phyloP scores from a whole-genome alignment of 2,113 vertebrate species.

The Herpailurus yagouaroundi region DNA sequence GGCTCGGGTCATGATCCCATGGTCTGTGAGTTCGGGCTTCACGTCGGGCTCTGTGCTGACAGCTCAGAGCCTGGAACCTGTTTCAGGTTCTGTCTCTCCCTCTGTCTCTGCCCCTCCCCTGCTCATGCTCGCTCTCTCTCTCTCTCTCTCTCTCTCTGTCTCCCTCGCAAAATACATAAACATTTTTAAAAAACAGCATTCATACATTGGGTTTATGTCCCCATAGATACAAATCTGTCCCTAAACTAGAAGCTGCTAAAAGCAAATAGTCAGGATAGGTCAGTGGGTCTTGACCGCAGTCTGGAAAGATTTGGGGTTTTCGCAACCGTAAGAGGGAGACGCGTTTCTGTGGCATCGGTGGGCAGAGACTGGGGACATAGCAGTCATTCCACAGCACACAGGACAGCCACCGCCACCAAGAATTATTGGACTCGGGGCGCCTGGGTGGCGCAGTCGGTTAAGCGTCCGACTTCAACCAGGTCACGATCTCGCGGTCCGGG shows the following conservation, averaged over 20 bases:
- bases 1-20: too few relatives aligned
- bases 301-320: background rate
- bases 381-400: background rate
- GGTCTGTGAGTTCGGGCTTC: too few relatives aligned
- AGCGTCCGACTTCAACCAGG: too few relatives aligned
- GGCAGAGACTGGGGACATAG: background rate
- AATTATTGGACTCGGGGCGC: background rate
- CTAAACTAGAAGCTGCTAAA: background rate
- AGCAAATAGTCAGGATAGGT: background rate
- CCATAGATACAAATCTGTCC: background rate
- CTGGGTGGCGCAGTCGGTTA: too few relatives aligned
- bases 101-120: too few relatives aligned
- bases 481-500: too few relatives aligned
- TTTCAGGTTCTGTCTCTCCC: too few relatives aligned
- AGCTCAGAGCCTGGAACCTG: too few relatives aligned
- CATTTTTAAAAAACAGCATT: slow-evolving; percentile 52
- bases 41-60: too few relatives aligned
- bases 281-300: background rate
- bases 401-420: background rate
- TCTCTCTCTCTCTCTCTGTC: too few relatives aligned
- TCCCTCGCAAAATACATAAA: too few relatives aligned
- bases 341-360: background rate
- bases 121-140: too few relatives aligned
- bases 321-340: background rate
- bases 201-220: slow-evolving; percentile 17